phyloP scores from a whole-genome alignment of 2,113 vertebrate genomes.

The Seriola aureovittata region DNA sequence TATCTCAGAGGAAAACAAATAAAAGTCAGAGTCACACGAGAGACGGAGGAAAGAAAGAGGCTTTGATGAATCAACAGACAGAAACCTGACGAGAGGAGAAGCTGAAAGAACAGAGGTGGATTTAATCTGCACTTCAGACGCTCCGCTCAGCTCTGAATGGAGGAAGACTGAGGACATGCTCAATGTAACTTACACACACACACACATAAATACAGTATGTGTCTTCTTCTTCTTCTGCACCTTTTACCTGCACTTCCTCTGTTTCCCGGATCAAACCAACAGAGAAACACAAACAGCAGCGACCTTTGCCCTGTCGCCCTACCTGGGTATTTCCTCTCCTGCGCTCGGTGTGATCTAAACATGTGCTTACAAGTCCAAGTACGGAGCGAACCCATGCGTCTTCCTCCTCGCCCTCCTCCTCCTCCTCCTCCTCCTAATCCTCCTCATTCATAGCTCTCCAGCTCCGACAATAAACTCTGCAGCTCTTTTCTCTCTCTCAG shows the following conservation, averaged over 20 bases:
- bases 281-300: neutral
- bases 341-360: neutral
- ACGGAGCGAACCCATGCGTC: neutral
- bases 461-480: conserved; percentile 37
- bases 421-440: neutral
- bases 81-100: conserved; percentile 13
- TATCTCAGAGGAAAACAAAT: conserved; percentile 1
- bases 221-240: neutral
- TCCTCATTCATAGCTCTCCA: conserved; percentile 26
- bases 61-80: conserved; percentile 6
- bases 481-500: conserved; percentile 31
- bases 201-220: neutral
- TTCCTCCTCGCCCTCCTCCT: conserved; percentile 6
- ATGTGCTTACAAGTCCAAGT: conserved; percentile 19
- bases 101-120: conserved; percentile 2
- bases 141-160: too few species aligned
- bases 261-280: neutral
- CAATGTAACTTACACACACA: neutral
- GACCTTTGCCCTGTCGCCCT: conserved; percentile 48
- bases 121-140: conserved; percentile 7
- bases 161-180: neutral
- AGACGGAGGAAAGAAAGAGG: neutral
- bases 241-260: neutral
- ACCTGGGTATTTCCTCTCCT: conserved; percentile 45
- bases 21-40: neutral